Evolutionary conservation across 2,888 invertebrate genomes (phyloP).

Genomic region (Caenorhabditis wallacei): DNA sequence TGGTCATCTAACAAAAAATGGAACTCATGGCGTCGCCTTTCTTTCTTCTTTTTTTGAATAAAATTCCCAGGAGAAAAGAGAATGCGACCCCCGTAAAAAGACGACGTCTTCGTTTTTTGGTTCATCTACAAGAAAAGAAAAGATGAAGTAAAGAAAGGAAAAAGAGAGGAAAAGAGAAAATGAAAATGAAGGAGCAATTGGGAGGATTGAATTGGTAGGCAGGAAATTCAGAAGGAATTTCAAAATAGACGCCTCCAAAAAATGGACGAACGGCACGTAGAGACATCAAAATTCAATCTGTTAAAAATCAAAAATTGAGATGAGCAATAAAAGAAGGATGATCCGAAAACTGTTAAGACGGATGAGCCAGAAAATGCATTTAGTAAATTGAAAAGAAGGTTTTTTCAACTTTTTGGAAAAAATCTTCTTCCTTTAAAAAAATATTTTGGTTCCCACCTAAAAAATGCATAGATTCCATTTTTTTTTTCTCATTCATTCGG

Average conservation of each 20-base stretch:
- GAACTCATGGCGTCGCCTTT: too few species aligned
- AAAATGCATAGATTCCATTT: not conserved
- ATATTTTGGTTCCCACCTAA: not conserved
- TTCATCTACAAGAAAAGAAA: conserved; percentile 8
- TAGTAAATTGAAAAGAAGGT: too few species aligned
- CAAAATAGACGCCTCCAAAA: not conserved
- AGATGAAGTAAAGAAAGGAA: not conserved
- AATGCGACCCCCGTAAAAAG: conserved; percentile 28
- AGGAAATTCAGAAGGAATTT: conserved; percentile 23
- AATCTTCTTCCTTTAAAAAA: not conserved
- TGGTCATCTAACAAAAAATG: conserved; percentile 17
- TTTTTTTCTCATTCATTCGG: not conserved
- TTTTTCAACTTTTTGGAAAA: not conserved
- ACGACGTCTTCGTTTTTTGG: conserved; percentile 10
- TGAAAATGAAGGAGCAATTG: conserved; percentile 27
- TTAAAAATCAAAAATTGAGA: too few species aligned
- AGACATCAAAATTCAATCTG: not conserved
- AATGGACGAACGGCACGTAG: conserved; percentile 15
- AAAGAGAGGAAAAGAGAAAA: conserved; percentile 9
- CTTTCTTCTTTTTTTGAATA: not conserved
- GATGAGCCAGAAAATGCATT: too few species aligned
- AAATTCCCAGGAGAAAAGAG: conserved; percentile 26
- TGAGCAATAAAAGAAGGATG: too few species aligned
- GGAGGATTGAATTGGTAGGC: conserved; percentile 7
- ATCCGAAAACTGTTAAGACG: too few species aligned